phyloP scores from a whole-genome alignment of 2,797 vertebrate species.

The Rallus crepitans region DNA sequence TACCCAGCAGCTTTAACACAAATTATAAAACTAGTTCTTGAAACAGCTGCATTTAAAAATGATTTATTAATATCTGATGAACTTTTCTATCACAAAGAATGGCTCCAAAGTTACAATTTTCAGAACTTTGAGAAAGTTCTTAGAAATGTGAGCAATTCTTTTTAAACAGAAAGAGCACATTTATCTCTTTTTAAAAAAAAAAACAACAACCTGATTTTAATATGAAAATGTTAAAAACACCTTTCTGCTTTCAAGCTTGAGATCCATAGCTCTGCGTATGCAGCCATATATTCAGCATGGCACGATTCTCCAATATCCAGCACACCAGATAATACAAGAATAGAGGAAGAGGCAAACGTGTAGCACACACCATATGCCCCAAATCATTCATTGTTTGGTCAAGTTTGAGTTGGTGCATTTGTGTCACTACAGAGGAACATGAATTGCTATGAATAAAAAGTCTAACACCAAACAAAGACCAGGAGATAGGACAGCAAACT shows the following conservation, averaged over 20 bases:
- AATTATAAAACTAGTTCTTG: neutral
- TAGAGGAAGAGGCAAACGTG: neutral
- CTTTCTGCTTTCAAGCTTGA: neutral
- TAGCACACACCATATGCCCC: neutral
- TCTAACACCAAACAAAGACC: neutral
- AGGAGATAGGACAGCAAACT: neutral
- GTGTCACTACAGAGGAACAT: conserved; percentile 20
- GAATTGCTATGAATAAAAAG: neutral
- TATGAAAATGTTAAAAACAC: neutral
- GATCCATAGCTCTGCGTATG: neutral
- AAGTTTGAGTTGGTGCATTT: conserved; percentile 25
- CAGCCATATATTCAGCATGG: neutral
- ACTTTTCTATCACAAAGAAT: neutral
- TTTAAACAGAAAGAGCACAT: neutral
- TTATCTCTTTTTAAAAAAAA: neutral
- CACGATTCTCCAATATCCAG: neutral
- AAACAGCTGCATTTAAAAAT: neutral
- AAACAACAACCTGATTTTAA: neutral
- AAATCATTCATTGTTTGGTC: conserved; percentile 30
- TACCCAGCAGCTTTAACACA: neutral
- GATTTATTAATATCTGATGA: neutral
- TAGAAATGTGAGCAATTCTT: neutral
- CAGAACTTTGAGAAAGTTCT: neutral
- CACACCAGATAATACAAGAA: neutral
- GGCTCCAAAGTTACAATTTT: neutral